phyloP scores from a whole-genome alignment of 2,113 vertebrate genomes.

The Plecturocebus donacophilus region DNA sequence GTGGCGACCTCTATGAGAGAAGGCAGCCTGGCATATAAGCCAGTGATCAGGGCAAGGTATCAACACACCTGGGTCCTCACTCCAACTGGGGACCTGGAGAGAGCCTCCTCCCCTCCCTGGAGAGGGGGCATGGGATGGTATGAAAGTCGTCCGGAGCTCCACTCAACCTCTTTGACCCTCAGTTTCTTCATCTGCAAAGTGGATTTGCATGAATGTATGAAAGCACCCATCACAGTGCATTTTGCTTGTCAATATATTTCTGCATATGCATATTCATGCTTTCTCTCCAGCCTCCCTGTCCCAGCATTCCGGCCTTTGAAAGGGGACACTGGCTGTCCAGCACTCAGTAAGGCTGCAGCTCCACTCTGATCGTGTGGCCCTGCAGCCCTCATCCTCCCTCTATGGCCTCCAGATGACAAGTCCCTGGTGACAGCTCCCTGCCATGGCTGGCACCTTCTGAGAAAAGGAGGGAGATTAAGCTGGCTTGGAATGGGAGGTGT shows the following conservation, averaged over 20 bases:
- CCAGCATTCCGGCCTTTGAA: neutral
- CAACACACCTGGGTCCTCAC: neutral
- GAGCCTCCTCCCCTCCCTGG: too few relatives aligned
- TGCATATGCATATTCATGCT: accelerated
- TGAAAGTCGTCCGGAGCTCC: accelerated
- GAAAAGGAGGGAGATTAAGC: neutral
- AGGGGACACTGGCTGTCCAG: neutral
- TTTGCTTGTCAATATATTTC: accelerated
- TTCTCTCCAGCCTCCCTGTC: neutral
- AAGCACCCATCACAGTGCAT: accelerated
- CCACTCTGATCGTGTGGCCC: neutral
- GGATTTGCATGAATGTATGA: neutral
- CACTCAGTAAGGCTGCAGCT: too few relatives aligned
- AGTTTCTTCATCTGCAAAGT: neutral
- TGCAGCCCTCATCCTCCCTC: neutral
- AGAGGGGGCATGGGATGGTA: neutral
- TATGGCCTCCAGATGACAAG: neutral
- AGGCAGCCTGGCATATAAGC: accelerated
- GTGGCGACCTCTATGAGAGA: neutral
- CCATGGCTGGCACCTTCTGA: neutral
- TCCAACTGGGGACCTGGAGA: neutral
- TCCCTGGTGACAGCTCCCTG: neutral
- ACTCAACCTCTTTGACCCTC: neutral
- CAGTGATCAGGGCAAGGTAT: accelerated
- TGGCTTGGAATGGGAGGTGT: neutral